Evolutionary conservation across 2,888 invertebrate species (phyloP).

Genomic region (Mesorhabditis spiculigera): DNA sequence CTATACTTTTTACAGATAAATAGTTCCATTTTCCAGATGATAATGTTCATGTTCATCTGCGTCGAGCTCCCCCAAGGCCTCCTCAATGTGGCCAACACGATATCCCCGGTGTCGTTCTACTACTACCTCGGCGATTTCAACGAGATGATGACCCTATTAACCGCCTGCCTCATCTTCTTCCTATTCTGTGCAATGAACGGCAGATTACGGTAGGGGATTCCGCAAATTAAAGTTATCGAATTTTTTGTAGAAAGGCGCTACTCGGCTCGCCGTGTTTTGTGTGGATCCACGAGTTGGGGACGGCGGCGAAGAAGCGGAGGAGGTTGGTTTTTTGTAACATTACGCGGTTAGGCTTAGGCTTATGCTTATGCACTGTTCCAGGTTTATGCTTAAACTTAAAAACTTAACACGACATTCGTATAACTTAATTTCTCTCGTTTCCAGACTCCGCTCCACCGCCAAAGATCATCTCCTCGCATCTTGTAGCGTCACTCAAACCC

Average conservation of each 20-base stretch:
- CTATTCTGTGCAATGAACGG: slow-evolving; percentile 50
- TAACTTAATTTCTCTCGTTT: background rate
- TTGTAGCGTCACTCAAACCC: slow-evolving; percentile 2
- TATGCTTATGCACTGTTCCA: too few species aligned
- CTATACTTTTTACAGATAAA: too few species aligned
- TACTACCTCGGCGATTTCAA: slow-evolving; percentile 37
- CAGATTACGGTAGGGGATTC: slow-evolving; percentile 19
- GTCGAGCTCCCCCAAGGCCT: slow-evolving; percentile 53
- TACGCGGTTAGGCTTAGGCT: too few species aligned
- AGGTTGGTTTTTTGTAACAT: background rate
- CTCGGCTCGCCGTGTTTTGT: background rate
- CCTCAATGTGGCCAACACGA: slow-evolving; percentile 38
- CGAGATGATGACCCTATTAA: slow-evolving; percentile 50
- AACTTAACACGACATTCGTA: too few species aligned
- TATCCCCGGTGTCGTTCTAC: slow-evolving; percentile 22
- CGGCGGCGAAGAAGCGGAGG: background rate
- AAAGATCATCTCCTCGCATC: background rate
- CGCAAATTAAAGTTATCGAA: background rate
- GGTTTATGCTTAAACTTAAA: too few species aligned
- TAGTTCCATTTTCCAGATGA: slow-evolving; percentile 30
- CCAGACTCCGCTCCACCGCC: background rate
- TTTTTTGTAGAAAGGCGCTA: background rate
- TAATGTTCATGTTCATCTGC: slow-evolving; percentile 51
- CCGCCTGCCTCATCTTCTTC: slow-evolving; percentile 49
- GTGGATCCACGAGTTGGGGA: slow-evolving; percentile 1